Evolutionary conservation across 2,888 invertebrate species (phyloP).

Genomic region (Sceliomorpha sp.): DNA sequence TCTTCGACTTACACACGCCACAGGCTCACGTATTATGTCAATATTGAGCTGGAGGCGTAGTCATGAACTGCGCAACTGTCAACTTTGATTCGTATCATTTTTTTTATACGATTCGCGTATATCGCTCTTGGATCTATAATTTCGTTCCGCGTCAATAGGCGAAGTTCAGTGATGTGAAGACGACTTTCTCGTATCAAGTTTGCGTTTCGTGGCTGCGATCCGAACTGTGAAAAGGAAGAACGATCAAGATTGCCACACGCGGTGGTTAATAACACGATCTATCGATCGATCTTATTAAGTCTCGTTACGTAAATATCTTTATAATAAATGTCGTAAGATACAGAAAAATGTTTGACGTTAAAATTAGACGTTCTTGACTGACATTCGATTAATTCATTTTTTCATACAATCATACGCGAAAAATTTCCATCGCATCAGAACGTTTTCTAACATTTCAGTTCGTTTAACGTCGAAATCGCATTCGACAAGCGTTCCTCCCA

Average conservation of each 20-base stretch:
- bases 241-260: constrained; percentile 36
- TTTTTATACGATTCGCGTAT: constrained; percentile 13
- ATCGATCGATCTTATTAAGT: constrained; percentile 60
- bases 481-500: neutral
- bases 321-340: too few relatives aligned
- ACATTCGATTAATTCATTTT: too few relatives aligned
- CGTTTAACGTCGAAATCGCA: too few relatives aligned
- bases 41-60: constrained; percentile 10
- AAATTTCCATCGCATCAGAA: too few relatives aligned
- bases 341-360: too few relatives aligned
- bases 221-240: constrained; percentile 22
- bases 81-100: constrained; percentile 13
- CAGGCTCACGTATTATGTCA: constrained; percentile 11
- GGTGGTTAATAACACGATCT: constrained; percentile 56
- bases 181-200: constrained; percentile 10
- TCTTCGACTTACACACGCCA: constrained; percentile 11
- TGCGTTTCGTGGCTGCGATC: constrained; percentile 11
- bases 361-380: too few relatives aligned
- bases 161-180: constrained; percentile 26
- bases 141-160: constrained; percentile 22
- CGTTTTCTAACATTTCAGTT: too few relatives aligned
- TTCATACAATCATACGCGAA: too few relatives aligned
- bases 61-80: neutral
- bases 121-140: constrained; percentile 13
- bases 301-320: constrained; percentile 8